Percentiles rank a stretch among this genome's conserved stretches.
phyloP scores from a whole-genome alignment of 2,888 invertebrate genomes.

The Lymantria monacha region DNA sequence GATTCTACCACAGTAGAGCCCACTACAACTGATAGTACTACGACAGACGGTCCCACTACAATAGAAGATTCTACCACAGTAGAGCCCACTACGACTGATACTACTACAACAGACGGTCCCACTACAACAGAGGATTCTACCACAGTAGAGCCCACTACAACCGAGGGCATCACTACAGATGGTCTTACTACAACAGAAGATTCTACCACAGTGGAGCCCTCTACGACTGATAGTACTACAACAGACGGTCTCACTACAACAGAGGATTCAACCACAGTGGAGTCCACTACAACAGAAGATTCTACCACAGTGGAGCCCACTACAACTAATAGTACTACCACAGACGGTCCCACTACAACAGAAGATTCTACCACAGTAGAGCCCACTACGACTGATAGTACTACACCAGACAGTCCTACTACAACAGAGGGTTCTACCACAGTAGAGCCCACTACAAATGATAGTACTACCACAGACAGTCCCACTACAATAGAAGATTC shows the following conservation, averaged over 20 bases:
- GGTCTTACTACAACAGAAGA: neutral
- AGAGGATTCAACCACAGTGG: neutral
- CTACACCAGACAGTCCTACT: too few relatives aligned
- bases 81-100: neutral
- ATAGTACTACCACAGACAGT: too few relatives aligned
- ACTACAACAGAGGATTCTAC: neutral
- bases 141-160: neutral
- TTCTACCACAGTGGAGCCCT: neutral
- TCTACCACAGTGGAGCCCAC: neutral
- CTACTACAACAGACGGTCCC: neutral
- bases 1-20: neutral
- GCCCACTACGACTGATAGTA: neutral
- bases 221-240: neutral
- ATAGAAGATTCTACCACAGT: neutral
- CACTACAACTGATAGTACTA: neutral
- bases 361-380: neutral
- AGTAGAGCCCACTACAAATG: neutral
- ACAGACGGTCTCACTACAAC: neutral
- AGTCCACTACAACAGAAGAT: neutral
- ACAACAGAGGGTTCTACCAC: neutral
- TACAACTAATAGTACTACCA: neutral
- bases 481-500: too few relatives aligned
- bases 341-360: neutral
- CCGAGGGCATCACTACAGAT: neutral
- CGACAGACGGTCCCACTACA: neutral